Evolutionary conservation across 2,888 invertebrate species (phyloP).

Genomic region (Luperina testacea): DNA sequence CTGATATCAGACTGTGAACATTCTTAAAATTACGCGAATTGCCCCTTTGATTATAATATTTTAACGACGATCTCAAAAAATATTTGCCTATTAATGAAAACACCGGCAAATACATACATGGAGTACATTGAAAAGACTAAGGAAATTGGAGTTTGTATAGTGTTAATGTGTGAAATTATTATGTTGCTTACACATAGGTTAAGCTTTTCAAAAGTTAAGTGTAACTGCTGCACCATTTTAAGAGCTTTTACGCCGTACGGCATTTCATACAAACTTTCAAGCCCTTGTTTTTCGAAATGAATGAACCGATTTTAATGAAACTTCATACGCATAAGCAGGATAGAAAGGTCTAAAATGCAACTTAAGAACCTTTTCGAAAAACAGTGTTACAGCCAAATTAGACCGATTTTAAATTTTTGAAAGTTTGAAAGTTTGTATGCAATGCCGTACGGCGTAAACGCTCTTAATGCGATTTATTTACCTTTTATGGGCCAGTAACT

Average conservation of each 20-base stretch:
- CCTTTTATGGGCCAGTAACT: constrained; percentile 65
- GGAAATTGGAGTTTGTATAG: constrained; percentile 40
- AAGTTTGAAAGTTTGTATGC: too few relatives aligned
- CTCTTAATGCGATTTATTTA: constrained; percentile 25
- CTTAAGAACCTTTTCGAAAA: too few relatives aligned
- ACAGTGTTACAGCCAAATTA: too few relatives aligned
- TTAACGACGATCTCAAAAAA: constrained; percentile 43
- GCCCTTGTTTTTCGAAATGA: too few relatives aligned
- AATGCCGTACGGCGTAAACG: too few relatives aligned
- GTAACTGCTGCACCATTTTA: constrained; percentile 37
- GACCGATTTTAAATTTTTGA: too few relatives aligned
- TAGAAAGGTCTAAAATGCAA: too few relatives aligned
- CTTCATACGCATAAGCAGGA: too few relatives aligned
- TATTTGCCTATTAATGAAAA: neutral
- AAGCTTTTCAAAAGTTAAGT: constrained; percentile 48
- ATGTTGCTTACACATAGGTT: constrained; percentile 54
- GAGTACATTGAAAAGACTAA: constrained; percentile 51
- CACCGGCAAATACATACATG: constrained; percentile 28
- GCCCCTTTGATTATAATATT: neutral
- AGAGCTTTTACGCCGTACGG: too few relatives aligned
- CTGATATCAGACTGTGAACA: neutral
- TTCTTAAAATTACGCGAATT: neutral
- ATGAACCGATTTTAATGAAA: too few relatives aligned
- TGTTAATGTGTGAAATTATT: constrained; percentile 48
- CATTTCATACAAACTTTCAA: too few relatives aligned